phyloP scores from a whole-genome alignment of 2,113 vertebrate species.

The Petaurus breviceps region DNA sequence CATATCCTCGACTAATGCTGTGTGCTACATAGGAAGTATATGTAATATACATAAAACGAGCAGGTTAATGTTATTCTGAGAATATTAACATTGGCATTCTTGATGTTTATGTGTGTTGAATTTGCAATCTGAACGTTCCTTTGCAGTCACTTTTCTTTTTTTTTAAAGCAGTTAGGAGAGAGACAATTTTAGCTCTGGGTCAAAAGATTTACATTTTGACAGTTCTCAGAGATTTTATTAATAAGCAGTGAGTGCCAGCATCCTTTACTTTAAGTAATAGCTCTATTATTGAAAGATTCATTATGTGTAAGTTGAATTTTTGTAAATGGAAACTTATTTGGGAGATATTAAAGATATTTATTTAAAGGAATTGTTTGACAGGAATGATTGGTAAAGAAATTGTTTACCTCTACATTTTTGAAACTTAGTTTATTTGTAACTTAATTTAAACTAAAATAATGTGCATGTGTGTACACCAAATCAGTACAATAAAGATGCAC shows the following conservation, averaged over 20 bases:
- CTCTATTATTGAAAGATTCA: neutral
- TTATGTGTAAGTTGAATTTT: constrained; percentile 24
- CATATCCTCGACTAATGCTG: neutral
- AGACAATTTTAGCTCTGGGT: constrained; percentile 27
- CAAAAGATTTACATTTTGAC: constrained; percentile 28
- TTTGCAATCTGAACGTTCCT: constrained; percentile 15
- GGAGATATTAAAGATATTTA: neutral
- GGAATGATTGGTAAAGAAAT: neutral
- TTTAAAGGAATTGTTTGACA: constrained; percentile 29
- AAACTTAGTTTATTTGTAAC: neutral
- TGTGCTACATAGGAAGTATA: neutral
- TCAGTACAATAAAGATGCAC: neutral
- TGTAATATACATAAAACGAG: neutral
- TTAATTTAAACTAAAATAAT: neutral
- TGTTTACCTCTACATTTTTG: neutral
- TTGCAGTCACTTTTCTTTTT: constrained; percentile 22
- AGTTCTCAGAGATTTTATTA: constrained; percentile 31
- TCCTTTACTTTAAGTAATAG: neutral
- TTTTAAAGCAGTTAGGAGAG: constrained; percentile 43
- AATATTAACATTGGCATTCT: neutral
- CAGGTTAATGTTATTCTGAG: neutral
- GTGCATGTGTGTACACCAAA: neutral
- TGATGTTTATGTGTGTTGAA: constrained; percentile 7
- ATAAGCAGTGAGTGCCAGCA: neutral
- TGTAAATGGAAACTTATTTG: constrained; percentile 22